Evolutionary conservation across 2,113 vertebrate species (phyloP).

Genomic region (Malurus alboscapulatus): DNA sequence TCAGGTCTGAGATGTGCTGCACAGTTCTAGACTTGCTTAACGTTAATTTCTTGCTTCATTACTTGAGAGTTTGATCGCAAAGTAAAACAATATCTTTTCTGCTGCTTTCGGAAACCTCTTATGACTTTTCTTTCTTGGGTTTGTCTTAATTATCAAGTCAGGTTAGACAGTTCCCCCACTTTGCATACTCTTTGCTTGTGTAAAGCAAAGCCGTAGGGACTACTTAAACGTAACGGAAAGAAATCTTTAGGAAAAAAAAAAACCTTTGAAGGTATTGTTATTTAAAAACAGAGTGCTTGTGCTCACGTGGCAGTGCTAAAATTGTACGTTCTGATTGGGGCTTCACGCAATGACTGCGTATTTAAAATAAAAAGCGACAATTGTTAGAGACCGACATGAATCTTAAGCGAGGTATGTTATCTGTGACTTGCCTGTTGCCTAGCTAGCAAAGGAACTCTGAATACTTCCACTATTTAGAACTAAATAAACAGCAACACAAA

Average conservation of each 20-base stretch:
- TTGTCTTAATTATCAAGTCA: not conserved
- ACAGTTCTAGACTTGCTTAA: slow-evolving; percentile 23
- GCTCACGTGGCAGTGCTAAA: not conserved
- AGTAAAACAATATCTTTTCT: not conserved
- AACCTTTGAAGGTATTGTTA: not conserved
- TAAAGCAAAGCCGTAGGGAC: not conserved
- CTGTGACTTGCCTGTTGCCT: not conserved
- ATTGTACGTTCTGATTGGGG: not conserved
- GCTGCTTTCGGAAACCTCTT: not conserved
- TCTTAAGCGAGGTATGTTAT: not conserved
- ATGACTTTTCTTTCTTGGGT: not conserved
- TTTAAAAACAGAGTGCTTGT: not conserved
- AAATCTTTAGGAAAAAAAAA: not conserved
- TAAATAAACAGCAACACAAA: not conserved
- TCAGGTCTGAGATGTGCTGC: not conserved
- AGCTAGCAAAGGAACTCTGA: not conserved
- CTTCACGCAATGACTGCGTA: not conserved
- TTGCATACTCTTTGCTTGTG: not conserved
- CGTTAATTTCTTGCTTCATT: slow-evolving; percentile 56
- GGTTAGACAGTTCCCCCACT: not conserved
- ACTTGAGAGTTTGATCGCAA: not conserved
- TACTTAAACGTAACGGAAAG: not conserved
- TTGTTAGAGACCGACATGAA: not conserved
- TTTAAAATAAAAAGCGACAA: not conserved
- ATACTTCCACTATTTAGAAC: not conserved